Base-by-base conservation (phyloP, 2,797 vertebrate genomes). In the Lepidocolaptes lacrymiger region DNA sequence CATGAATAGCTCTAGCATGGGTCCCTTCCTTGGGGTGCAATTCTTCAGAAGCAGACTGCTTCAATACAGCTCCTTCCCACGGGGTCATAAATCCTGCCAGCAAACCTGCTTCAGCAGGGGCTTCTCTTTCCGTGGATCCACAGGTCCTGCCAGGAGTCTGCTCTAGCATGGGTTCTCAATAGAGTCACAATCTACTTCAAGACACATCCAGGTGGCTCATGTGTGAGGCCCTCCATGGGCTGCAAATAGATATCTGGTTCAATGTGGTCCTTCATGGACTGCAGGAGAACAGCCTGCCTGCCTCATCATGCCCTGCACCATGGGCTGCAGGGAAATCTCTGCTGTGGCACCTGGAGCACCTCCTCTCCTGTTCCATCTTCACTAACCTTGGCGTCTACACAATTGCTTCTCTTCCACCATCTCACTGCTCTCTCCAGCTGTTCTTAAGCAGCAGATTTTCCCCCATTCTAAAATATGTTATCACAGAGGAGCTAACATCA, bases 191-290 rank as follows among this genome's bases (percentile, higher is more conserved):
- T 39, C 7, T 58, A 11, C 27, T 74, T 58, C 9, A 39, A 3
- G 27, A 20, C 15, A 7, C 13, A 51, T 20, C 6, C 10, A 37
- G 7, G 48, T 67, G 15, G 15, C 9, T 51, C 8, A 2, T 0
- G 0, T 4, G 1, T 68, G n/a, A 24, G 14, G 20, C 19, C 6
- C 5, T 66, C 7, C 30, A 34, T 1, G 2, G 16, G 14, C 46
- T 87, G 26, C 22, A 52, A 49, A 34, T 16, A 28, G 2, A 5
- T 61, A 20, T 64, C 44, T 52, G 7, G 4, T 46, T 28, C 52
- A 24, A 0, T 5, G 4, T 21, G 9, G 8, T 37, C 11, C 4
- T 36, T 20, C 4, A 3, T 10, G 27, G 18, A 6, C 39, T 44
- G 2, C 34, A 30, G 28, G 3, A 24, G 20, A 28, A 20, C 17